Evolutionary conservation across 2,888 invertebrate species (phyloP).

Genomic region (Fissipunctia ypsillon): DNA sequence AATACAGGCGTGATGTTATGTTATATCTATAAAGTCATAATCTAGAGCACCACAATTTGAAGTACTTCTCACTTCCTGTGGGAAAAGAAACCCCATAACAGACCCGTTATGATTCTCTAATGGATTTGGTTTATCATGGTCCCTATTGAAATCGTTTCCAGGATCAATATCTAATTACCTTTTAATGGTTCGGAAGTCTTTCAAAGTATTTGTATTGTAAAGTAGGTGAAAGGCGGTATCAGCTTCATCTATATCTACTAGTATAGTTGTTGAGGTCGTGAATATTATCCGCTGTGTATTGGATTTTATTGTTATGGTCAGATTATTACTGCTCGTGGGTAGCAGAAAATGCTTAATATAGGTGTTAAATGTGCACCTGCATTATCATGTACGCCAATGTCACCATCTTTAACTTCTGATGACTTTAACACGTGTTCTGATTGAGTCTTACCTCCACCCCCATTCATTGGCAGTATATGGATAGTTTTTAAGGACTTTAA

Average conservation of each 20-base stretch:
- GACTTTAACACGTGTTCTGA: background rate
- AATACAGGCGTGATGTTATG: background rate
- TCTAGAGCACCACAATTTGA: constrained; percentile 11
- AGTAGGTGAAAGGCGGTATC: constrained; percentile 37
- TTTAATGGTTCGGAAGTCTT: constrained; percentile 50
- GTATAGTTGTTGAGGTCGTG: background rate
- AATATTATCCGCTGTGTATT: background rate
- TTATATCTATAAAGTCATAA: background rate
- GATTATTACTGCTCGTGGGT: background rate
- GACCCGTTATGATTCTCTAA: constrained; percentile 26
- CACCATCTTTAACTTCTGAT: no score
- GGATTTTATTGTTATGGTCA: constrained; percentile 14
- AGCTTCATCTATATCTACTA: background rate
- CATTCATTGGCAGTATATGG: background rate
- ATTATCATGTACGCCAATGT: background rate
- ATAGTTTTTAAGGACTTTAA: background rate
- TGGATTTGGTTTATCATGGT: constrained; percentile 37
- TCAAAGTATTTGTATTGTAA: constrained; percentile 42
- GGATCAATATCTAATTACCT: constrained; percentile 52
- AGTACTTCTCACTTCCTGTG: constrained; percentile 2
- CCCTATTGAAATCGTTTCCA: constrained; percentile 13
- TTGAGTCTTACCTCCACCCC: background rate
- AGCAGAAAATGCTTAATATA: constrained; percentile 1
- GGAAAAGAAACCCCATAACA: constrained; percentile 14
- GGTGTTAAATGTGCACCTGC: constrained; percentile 4